Evolutionary conservation across 1,140 invertebrate species (phyloP), one percentile per base, ranked within the genome.

Genomic region (Anagrus nilaparvatae): DNA sequence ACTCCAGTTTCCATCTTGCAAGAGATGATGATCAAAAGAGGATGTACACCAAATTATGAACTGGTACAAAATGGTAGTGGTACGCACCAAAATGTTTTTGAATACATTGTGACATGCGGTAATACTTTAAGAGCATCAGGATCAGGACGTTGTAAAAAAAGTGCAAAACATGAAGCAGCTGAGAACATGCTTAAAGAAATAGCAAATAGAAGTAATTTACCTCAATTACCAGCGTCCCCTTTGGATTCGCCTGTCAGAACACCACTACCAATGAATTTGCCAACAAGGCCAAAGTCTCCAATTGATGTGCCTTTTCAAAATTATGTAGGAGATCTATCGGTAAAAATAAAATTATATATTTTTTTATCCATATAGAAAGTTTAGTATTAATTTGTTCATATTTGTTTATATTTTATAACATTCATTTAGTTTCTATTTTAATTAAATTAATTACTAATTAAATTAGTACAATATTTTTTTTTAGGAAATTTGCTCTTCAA

Each of bases 1-100:
- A 84, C 79, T 7, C 79, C 80, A 16, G 79, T 82, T 24, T 81
- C 81, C 43, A 73, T 79, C 28, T 59, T 85, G 4, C 81, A 87
- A 64, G 82, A 86, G 60, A 69, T 83, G 52, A 79, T 80, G 56
- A 71, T 76, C 1, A 75, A 77, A 43, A 65, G 73, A 27, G 67
- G 70, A 3, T 61, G 65, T 18, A 70, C 69, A 5, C 81, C 82
- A 2, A 74, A 77, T 47, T 87, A 83, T 52, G 72, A 82, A 48
- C 56, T 85, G 16, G 70, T 85, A 48, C 68, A 76, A 38, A 74
- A 80, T 54, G 79, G 81, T 49, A 76, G 77, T 16, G 79, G 78
- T 12, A 75, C 79, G 2, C 81, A 84, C 58, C 72, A 79, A 42
- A 81, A 82, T 37, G 72, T 72, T 21, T 87, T 85, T 56, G 75